These are phyloP conservation scores for Trachymyrmex cornetzi DNA, from an alignment of 1,140 invertebrate genomes.

Conservation along the genomic window DNA sequence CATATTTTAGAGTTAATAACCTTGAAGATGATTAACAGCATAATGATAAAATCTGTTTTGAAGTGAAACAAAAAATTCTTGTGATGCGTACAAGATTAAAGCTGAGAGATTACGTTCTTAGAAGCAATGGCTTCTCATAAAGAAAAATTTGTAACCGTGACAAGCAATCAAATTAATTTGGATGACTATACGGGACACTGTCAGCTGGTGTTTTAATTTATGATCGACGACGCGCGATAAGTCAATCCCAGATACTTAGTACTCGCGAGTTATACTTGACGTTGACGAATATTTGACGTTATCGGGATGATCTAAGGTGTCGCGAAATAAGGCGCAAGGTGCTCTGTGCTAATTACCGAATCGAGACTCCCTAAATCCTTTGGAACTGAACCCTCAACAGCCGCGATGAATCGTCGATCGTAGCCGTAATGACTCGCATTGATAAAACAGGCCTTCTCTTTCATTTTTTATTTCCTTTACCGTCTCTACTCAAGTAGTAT, in stretches of 20 bases:
- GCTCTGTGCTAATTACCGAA: conserved; percentile 35
- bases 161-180: conserved; percentile 52
- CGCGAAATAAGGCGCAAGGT: conserved; percentile 38
- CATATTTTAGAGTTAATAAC: conserved; percentile 4
- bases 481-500: conserved; percentile 35
- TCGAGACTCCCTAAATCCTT: conserved; percentile 1
- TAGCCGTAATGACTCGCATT: conserved; percentile 13
- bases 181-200: conserved; percentile 36
- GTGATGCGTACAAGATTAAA: conserved; percentile 39
- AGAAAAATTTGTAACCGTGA: conserved; percentile 33
- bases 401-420: conserved; percentile 19
- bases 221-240: conserved; percentile 47
- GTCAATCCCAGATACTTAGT: conserved; percentile 26
- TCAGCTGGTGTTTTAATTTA: conserved; percentile 58
- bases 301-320: conserved; percentile 23
- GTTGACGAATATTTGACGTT: conserved; percentile 35
- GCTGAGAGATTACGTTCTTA: conserved; percentile 11
- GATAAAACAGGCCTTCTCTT: conserved; percentile 26
- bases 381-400: conserved; percentile 27
- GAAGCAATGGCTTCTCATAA: not conserved
- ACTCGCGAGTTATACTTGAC: not conserved
- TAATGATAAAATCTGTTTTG: conserved; percentile 39
- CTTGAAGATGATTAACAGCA: conserved; percentile 4
- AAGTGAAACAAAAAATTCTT: not conserved
- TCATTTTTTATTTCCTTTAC: conserved; percentile 14